Base-by-base conservation (phyloP, 2,113 vertebrate genomes). In the Phrynosoma platyrhinos region DNA sequence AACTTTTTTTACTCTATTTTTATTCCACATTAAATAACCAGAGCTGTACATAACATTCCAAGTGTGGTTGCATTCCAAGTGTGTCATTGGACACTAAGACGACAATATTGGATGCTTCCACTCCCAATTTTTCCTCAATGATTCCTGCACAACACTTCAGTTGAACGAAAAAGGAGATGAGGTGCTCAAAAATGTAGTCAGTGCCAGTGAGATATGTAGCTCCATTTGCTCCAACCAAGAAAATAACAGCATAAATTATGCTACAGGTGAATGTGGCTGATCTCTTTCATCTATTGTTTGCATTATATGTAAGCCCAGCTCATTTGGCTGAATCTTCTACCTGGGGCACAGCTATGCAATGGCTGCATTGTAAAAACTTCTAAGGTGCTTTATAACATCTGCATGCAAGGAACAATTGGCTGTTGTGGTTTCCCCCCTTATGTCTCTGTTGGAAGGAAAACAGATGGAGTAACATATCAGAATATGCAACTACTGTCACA, bases 391-490 rank as follows among this genome's bases (percentile, higher is more conserved):
- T 85, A 9, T 16, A 47, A 47, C 7, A 47, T 47, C 47, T 47
- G 52, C 27, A 52, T 66, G 58, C 36, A 85, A 32, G 55, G 66
- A 53, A 40, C 47, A 71, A 27, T 21, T 53, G 42, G 42, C 58
- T 42, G 74, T 9, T 32, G 5, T 66, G 36, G 84, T 68, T 77
- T 47, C 40, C 66, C 23, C 84, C 27, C 16, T 9, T 85, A 85
- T 9, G 77, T 64, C 55, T 16, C 36, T 78, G 9, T 66, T 9
- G 74, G 58, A 32, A 52, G 27, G 16, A 66, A 78, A 58, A 64
- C 84, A 85, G 84, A 77, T 85, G 58, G 84, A 85, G 40, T 58
- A 78, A 52, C 47, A 53, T 78, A 23, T 42, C 58, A 64, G 55
- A 66, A 78, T 27, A 62, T 64, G 58, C 84, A 77, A 52, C 58